Evolutionary conservation across 2,113 vertebrate genomes (phyloP).

Genomic region (Lycocorax pyrrhopterus): DNA sequence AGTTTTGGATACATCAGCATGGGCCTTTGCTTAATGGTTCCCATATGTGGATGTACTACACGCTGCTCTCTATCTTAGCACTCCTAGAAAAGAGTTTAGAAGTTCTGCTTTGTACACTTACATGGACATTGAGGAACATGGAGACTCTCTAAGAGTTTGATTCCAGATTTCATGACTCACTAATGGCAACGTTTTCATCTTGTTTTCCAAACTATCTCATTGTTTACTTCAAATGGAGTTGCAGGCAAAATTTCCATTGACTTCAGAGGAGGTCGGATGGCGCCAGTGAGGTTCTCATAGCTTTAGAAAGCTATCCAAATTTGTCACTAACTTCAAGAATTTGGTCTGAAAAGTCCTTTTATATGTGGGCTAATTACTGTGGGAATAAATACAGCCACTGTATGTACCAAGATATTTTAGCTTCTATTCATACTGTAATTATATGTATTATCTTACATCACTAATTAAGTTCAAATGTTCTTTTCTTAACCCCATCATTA

Average conservation of each 20-base stretch:
- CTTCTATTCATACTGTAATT: conserved; percentile 6
- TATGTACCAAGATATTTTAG: not conserved
- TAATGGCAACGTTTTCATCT: not conserved
- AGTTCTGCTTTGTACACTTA: not conserved
- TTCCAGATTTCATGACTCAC: conserved; percentile 22
- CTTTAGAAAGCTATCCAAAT: not conserved
- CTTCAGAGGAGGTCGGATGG: conserved; percentile 30
- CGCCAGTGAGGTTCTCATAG: not conserved
- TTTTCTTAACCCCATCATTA: not conserved
- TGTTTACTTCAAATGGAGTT: conserved; percentile 28
- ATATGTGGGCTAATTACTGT: not conserved
- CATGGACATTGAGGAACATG: rapidly evolving
- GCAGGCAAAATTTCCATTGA: conserved; percentile 12
- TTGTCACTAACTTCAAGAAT: not conserved
- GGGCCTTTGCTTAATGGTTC: not conserved
- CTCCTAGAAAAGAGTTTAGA: not conserved
- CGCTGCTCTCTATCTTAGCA: not conserved
- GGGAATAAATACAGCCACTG: not conserved
- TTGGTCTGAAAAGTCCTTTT: conserved; percentile 1
- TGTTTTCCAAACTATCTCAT: conserved; percentile 1
- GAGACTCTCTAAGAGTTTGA: not conserved
- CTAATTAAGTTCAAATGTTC: conserved; percentile 20
- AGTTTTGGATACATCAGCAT: not conserved
- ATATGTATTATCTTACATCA: not conserved
- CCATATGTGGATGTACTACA: rapidly evolving